Evolutionary conservation across 1,140 invertebrate species (phyloP).

Genomic region (Diachasmimorpha longicaudata): DNA sequence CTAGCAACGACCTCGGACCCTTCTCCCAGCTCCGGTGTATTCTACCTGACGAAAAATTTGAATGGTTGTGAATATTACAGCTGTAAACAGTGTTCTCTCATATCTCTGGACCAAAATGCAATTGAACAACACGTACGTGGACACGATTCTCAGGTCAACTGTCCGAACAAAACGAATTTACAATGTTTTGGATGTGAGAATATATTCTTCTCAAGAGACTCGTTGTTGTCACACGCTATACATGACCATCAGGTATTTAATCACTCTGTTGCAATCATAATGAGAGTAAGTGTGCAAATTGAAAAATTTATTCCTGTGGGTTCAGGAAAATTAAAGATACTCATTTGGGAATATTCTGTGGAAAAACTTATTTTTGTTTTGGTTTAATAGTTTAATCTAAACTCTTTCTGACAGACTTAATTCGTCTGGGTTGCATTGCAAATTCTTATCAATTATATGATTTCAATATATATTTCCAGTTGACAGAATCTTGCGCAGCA

Average conservation of each 20-base stretch:
- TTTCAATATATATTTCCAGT: not conserved
- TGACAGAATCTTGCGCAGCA: constrained; percentile 12
- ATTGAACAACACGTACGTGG: constrained; percentile 42
- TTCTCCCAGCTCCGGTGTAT: not conserved
- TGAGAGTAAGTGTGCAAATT: not conserved
- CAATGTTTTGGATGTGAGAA: constrained; percentile 36
- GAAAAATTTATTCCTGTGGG: too few species aligned
- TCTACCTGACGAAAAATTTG: not conserved
- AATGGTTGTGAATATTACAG: constrained; percentile 38
- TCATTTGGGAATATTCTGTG: too few species aligned
- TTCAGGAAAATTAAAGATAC: too few species aligned
- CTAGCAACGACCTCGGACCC: not conserved
- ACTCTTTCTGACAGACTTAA: too few species aligned
- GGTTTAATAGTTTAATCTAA: too few species aligned
- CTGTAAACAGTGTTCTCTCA: constrained; percentile 48
- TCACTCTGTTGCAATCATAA: not conserved
- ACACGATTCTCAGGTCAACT: constrained; percentile 27
- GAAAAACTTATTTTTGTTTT: too few species aligned
- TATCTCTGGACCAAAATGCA: constrained; percentile 33
- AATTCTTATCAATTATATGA: too few species aligned
- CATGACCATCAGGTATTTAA: constrained; percentile 4
- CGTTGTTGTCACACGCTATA: constrained; percentile 31
- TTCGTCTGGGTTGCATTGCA: too few species aligned
- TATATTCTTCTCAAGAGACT: constrained; percentile 25
- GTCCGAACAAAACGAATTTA: not conserved